Evolutionary conservation across 2,113 vertebrate genomes (phyloP).

Genomic region (Ramphastos sulfuratus): DNA sequence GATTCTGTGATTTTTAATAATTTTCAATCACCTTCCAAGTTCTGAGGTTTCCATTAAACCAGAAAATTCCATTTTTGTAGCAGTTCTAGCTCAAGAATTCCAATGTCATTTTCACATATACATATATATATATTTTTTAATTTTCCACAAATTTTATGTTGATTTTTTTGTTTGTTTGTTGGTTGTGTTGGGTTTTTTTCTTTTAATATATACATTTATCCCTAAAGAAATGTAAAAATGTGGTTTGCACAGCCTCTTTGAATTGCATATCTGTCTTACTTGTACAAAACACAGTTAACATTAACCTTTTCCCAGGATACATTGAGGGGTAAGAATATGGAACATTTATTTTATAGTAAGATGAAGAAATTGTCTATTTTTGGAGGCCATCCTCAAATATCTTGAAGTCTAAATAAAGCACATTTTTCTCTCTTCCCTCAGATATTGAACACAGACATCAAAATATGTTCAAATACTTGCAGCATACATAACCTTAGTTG

Average conservation of each 20-base stretch:
- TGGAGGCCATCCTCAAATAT: not conserved
- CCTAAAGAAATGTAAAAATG: constrained; percentile 46
- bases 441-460: not conserved
- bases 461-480: not conserved
- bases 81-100: constrained; percentile 20
- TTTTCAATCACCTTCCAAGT: not conserved
- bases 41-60: not conserved
- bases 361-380: not conserved
- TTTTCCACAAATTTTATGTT: not conserved
- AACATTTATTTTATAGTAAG: not conserved
- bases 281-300: not conserved
- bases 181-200: no score
- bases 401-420: not conserved
- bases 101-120: constrained; percentile 15
- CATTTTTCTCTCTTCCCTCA: not conserved
- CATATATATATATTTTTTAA: no score
- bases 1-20: no score
- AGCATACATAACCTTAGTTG: not conserved
- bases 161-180: no score
- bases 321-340: not conserved
- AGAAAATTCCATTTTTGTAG: constrained; percentile 13
- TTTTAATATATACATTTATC: constrained; percentile 31
- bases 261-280: not conserved
- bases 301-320: not conserved
- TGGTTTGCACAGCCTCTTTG: not conserved